Percentiles rank a stretch among this genome's conserved stretches.
Evolutionary conservation across 1,140 invertebrate species (phyloP).

Genomic region (Coptotermes formosanus): DNA sequence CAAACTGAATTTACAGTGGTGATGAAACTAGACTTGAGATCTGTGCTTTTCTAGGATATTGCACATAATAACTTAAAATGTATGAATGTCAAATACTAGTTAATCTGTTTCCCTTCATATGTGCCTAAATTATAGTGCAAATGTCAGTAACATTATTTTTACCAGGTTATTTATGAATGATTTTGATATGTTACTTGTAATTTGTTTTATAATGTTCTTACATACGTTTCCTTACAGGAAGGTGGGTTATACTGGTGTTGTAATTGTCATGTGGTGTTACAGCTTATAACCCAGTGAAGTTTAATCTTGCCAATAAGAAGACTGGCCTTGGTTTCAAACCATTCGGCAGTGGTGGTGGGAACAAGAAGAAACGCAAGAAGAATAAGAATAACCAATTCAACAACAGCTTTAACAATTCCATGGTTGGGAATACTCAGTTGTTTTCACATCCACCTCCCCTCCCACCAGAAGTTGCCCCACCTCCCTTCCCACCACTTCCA

Average conservation of each 20-base stretch:
- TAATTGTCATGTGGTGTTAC: conserved; percentile 36
- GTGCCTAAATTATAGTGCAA: no score
- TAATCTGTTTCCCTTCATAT: no score
- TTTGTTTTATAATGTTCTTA: no score
- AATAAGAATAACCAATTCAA: conserved; percentile 62
- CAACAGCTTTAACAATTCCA: conserved; percentile 50
- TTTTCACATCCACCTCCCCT: conserved; percentile 44
- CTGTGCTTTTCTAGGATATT: no score
- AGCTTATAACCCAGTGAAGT: conserved; percentile 54
- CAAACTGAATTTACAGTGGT: no score
- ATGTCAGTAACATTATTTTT: no score
- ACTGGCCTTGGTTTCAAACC: conserved; percentile 50
- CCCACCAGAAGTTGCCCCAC: conserved; percentile 44
- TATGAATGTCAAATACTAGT: no score
- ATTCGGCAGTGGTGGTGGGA: conserved; percentile 49
- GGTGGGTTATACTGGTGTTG: conserved; percentile 25
- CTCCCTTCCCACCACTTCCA: conserved; percentile 35
- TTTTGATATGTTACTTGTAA: no score
- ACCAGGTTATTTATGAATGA: no score
- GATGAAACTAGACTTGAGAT: no score
- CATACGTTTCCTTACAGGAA: conserved; percentile 44
- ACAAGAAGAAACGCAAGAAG: conserved; percentile 73
- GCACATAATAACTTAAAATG: no score
- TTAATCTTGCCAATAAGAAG: conserved; percentile 59
- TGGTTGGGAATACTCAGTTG: conserved; percentile 51